phyloP scores from a whole-genome alignment of 53 echinoderm and acorn worm genomes.

The Paracentrotus lividus region DNA sequence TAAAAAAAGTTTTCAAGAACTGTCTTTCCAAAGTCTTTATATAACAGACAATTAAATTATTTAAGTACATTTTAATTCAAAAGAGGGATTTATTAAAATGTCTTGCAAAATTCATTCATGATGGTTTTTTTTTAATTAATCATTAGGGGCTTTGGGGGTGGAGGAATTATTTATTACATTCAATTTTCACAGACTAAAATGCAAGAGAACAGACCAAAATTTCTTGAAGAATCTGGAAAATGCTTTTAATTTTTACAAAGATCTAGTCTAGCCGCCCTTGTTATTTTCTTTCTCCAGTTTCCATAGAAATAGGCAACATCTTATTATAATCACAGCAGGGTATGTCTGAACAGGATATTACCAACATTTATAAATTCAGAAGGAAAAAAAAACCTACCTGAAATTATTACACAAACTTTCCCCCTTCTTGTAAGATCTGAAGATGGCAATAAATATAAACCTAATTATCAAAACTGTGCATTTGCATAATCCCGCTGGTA shows the following conservation, averaged over 20 bases:
- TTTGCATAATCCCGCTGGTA: neutral
- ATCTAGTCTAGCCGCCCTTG: neutral
- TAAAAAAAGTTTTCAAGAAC: too few relatives aligned
- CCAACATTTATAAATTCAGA: neutral
- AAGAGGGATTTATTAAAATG: neutral
- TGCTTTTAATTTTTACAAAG: neutral
- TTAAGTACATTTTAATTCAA: too few relatives aligned
- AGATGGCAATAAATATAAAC: neutral
- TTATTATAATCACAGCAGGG: neutral
- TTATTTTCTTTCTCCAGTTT: neutral
- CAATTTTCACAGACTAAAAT: neutral
- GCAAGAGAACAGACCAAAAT: neutral
- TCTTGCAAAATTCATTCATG: too few relatives aligned
- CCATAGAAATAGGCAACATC: neutral
- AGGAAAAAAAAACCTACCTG: too few relatives aligned
- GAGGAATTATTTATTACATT: too few relatives aligned
- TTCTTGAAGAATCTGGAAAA: neutral
- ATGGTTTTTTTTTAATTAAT: too few relatives aligned
- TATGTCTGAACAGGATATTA: conserved; percentile 5
- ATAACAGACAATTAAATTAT: too few relatives aligned
- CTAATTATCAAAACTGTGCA: too few relatives aligned
- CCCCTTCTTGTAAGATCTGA: neutral
- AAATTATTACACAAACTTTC: neutral
- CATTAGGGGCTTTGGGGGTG: too few relatives aligned
- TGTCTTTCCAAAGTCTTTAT: too few relatives aligned